Evolutionary conservation across 2,888 invertebrate genomes (phyloP).

Genomic region (Hypercompe scribonia): DNA sequence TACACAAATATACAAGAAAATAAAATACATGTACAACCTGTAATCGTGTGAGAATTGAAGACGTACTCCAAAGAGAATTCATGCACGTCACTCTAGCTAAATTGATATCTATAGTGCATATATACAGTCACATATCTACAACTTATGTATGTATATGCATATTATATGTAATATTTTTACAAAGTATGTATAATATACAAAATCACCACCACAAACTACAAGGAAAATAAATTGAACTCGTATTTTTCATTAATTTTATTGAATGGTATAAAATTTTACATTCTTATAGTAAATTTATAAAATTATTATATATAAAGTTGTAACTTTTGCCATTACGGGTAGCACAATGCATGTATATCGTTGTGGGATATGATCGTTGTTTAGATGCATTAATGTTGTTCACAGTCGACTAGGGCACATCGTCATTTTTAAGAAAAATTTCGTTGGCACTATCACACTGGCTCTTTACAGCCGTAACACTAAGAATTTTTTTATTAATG

Average conservation of each 20-base stretch:
- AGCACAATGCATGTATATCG: constrained; percentile 52
- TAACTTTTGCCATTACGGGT: constrained; percentile 54
- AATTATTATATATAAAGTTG: constrained; percentile 65
- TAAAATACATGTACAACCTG: constrained; percentile 68
- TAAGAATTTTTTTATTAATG: constrained; percentile 53
- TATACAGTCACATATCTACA: constrained; percentile 44
- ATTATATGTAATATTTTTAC: constrained; percentile 2
- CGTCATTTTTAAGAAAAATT: constrained; percentile 45
- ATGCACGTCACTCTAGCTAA: constrained; percentile 58
- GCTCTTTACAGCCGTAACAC: constrained; percentile 45
- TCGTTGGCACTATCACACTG: constrained; percentile 60
- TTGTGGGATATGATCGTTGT: constrained; percentile 54
- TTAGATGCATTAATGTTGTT: constrained; percentile 43
- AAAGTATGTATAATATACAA: not conserved
- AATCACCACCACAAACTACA: constrained; percentile 32
- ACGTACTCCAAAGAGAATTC: constrained; percentile 45
- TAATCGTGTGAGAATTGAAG: constrained; percentile 50
- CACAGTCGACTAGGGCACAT: constrained; percentile 63
- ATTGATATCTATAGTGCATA: constrained; percentile 44
- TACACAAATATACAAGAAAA: constrained; percentile 17
- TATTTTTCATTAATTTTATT: constrained; percentile 80
- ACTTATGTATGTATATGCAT: constrained; percentile 17
- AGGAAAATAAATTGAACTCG: constrained; percentile 58
- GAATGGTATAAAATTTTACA: constrained; percentile 83
- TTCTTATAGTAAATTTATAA: constrained; percentile 64